phyloP scores from a whole-genome alignment of 2,113 vertebrate genomes.

The Aspiorhynchus laticeps region DNA sequence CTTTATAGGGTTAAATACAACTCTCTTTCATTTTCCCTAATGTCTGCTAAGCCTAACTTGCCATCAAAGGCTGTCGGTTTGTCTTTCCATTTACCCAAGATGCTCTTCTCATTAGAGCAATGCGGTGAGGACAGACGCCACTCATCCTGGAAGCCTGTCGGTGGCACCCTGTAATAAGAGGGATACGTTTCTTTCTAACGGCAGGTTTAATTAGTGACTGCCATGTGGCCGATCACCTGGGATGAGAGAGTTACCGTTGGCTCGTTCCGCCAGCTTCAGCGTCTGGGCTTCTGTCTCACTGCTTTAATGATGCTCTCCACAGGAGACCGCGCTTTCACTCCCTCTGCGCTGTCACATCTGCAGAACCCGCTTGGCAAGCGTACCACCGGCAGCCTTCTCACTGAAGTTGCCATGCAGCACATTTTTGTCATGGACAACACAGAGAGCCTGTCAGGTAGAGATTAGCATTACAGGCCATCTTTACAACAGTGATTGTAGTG shows the following conservation, averaged over 20 bases:
- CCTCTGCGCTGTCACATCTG: not conserved
- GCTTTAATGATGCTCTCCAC: constrained; percentile 43
- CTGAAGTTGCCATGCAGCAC: not conserved
- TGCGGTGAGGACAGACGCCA: not conserved
- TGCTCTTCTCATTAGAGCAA: constrained; percentile 1
- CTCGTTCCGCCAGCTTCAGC: constrained; percentile 8
- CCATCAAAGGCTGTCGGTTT: constrained; percentile 28
- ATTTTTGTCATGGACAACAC: not conserved
- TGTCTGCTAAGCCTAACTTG: constrained; percentile 9
- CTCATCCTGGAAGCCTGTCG: not conserved
- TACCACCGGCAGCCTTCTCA: not conserved
- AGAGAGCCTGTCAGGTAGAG: not conserved
- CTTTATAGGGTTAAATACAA: not conserved
- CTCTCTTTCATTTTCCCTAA: not conserved
- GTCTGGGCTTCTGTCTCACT: constrained; percentile 10
- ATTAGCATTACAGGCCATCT: not conserved
- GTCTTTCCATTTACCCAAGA: constrained; percentile 32
- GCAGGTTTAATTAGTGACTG: constrained; percentile 43
- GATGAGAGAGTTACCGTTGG: constrained; percentile 18
- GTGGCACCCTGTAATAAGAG: not conserved
- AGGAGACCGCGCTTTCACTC: not conserved
- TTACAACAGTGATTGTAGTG: not conserved
- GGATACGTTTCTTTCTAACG: constrained; percentile 10
- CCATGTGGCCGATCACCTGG: constrained; percentile 43
- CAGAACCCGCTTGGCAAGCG: not conserved